Conservation (phyloP, 1,140 invertebrate species). For the Leptonema lineaticorne region DNA sequence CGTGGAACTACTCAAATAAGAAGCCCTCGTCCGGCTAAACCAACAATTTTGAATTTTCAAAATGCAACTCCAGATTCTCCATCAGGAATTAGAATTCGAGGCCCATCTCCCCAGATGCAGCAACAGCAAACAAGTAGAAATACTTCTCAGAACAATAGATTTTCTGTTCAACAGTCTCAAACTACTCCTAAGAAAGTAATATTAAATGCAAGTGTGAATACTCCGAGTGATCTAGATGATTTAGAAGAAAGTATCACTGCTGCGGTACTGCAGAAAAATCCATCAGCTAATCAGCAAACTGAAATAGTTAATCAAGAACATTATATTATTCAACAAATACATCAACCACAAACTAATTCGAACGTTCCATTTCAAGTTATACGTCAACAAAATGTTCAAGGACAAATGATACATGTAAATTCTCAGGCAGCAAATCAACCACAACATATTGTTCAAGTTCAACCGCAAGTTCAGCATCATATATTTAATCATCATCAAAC, state of each 20-base stretch:
- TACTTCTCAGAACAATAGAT: constrained; percentile 44
- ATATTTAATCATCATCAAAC: constrained; percentile 16
- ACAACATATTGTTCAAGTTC: neutral
- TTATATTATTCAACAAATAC: constrained; percentile 43
- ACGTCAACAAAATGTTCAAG: constrained; percentile 34
- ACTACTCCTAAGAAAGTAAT: constrained; percentile 50
- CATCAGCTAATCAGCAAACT: constrained; percentile 40
- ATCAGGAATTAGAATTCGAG: neutral
- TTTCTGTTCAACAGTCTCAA: constrained; percentile 46
- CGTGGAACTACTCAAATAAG: neutral
- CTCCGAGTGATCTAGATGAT: constrained; percentile 52
- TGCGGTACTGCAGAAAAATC: constrained; percentile 51
- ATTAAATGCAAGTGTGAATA: constrained; percentile 47
- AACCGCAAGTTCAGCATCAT: neutral
- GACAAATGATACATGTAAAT: constrained; percentile 17
- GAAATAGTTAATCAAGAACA: constrained; percentile 27
- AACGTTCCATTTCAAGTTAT: constrained; percentile 22
- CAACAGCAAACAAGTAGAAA: neutral
- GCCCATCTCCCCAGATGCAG: constrained; percentile 1
- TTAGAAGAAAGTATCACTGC: constrained; percentile 56
- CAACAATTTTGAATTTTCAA: neutral
- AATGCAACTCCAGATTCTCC: neutral
- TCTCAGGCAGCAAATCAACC: constrained; percentile 15
- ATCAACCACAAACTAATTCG: constrained; percentile 12
- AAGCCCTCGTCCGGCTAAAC: constrained; percentile 8